Evolutionary conservation across 2,888 invertebrate species (phyloP).

Genomic region (Drosophila hawaiiensis): DNA sequence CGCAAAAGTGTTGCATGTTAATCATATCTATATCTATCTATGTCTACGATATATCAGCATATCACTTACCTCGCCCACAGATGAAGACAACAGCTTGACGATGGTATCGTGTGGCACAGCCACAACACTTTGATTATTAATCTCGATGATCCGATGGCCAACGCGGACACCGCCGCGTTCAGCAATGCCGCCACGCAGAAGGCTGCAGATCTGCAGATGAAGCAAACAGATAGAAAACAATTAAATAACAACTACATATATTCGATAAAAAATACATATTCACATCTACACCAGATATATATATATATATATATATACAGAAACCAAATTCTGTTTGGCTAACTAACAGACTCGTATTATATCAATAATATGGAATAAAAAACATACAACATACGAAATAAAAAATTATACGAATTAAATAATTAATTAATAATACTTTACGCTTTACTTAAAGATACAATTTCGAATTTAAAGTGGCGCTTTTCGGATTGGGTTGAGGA

Average conservation of each 20-base stretch:
- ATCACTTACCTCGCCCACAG: constrained; percentile 95
- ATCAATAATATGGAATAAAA: neutral
- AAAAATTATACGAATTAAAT: neutral
- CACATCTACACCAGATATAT: neutral
- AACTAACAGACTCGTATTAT: neutral
- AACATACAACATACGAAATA: neutral
- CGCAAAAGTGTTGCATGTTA: neutral
- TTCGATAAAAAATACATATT: neutral
- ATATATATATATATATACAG: neutral
- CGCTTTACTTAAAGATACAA: neutral
- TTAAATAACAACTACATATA: neutral
- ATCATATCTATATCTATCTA: neutral
- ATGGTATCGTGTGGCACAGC: constrained; percentile 99
- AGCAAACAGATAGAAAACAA: neutral
- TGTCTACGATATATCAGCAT: neutral
- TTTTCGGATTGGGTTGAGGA: neutral
- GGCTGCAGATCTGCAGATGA: constrained; percentile 94
- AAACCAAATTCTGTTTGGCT: neutral
- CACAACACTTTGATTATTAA: constrained; percentile 99
- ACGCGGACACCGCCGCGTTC: constrained; percentile 99
- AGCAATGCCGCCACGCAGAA: constrained; percentile 98
- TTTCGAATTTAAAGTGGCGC: neutral
- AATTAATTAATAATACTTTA: neutral
- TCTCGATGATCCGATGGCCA: constrained; percentile 99
- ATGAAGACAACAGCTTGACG: constrained; percentile 98